Conservation (phyloP, 2,797 vertebrate species). For the Sarcophilus harrisii region DNA sequence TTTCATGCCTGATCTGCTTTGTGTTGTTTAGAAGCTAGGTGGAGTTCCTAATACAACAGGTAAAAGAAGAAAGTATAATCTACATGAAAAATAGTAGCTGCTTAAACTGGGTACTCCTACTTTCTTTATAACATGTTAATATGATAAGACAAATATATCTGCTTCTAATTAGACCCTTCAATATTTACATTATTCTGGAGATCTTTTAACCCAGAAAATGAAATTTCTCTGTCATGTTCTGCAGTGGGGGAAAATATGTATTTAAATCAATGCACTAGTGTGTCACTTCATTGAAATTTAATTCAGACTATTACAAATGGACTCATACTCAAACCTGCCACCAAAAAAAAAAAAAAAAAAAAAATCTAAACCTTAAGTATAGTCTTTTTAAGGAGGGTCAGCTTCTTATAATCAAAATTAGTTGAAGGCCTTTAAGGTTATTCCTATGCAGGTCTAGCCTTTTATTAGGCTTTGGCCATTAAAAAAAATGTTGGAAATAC, state of each 20-base stretch:
- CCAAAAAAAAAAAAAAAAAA: not conserved
- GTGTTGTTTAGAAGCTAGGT: slow-evolving; percentile 87
- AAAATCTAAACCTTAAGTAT: slow-evolving; percentile 39
- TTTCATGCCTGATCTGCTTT: slow-evolving; percentile 93
- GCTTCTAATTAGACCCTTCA: slow-evolving; percentile 57
- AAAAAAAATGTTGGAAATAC: slow-evolving; percentile 48
- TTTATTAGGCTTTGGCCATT: slow-evolving; percentile 48
- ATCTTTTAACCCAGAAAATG: slow-evolving; percentile 51
- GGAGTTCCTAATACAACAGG: slow-evolving; percentile 85
- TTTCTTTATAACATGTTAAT: slow-evolving; percentile 50
- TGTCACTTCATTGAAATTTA: slow-evolving; percentile 48
- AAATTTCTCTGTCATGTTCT: slow-evolving; percentile 68
- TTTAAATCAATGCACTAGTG: slow-evolving; percentile 39
- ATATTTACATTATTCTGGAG: slow-evolving; percentile 69
- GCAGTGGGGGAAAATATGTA: slow-evolving; percentile 53
- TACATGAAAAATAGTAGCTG: slow-evolving; percentile 67
- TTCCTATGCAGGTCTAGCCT: slow-evolving; percentile 31
- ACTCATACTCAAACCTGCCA: slow-evolving; percentile 36
- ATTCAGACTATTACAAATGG: slow-evolving; percentile 52
- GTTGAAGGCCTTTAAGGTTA: slow-evolving; percentile 26
- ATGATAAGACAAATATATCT: slow-evolving; percentile 65
- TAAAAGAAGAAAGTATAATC: slow-evolving; percentile 81
- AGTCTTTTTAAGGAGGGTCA: slow-evolving; percentile 58
- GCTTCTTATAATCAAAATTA: slow-evolving; percentile 58
- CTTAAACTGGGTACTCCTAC: slow-evolving; percentile 8